Base-by-base conservation (phyloP, 2,797 vertebrate species). In the Nothura maculosa region DNA sequence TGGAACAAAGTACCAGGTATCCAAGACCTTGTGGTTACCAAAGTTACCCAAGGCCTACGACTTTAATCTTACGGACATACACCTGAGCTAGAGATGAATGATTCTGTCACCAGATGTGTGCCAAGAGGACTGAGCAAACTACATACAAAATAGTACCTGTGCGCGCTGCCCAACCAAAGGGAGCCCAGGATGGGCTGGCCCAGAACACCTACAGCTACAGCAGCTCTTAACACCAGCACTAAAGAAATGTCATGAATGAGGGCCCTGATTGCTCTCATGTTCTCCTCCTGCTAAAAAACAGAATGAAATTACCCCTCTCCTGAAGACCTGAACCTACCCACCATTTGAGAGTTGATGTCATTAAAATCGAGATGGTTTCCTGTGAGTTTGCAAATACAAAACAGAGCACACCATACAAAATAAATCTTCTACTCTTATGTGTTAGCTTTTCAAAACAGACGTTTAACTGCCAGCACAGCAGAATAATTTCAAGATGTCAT, bases 101-200 rank as follows among this genome's bases (percentile, higher is more conserved):
- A 57, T 38, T 55, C 47, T 63, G 32, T 6, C 58, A 27, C 1
- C 19, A 83, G 48, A 19, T 38, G 21, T 50, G 22, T 38, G 30
- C 19, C 60, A 45, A 57, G 76, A 73, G 24, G 30, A 50, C 40
- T 36, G 69, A 84, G 63, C 61, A 80, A 70, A 43, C 19, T 38
- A 6, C 8, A n/a, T 1, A 5, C 34, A 62, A 76, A 36, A 4
- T 13, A 54, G 36, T 15, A 27, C 12, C 47, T 36, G 40, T 19
- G n/a, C n/a, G n/a, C n/a, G n/a, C n/a, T n/a, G n/a, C 64, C 57
- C 40, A 90, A 94, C 88, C 93, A 91, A 94, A 54, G 62, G 32
- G 93, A 86, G n/a, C n/a, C n/a, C 85, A 84, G 93, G 93, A 91
- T 70, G 83, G 83, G 57, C 57, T 1, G 0, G 58, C 67, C 85